Conservation (phyloP, 2,113 vertebrate genomes). For the Aegotheles bennettii region DNA sequence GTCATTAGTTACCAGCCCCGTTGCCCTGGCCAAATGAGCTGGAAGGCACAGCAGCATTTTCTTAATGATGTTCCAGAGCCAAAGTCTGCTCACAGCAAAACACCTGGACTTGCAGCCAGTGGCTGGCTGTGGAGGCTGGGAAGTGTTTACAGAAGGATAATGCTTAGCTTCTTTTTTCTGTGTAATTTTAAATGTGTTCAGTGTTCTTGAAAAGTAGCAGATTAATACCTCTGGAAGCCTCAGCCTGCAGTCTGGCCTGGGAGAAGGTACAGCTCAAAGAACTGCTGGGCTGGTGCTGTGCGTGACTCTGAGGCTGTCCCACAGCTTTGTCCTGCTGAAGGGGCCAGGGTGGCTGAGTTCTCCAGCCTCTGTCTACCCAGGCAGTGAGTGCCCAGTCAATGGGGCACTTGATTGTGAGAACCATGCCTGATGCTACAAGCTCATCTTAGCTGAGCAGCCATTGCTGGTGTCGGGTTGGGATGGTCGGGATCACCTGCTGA, state of each 20-base stretch:
- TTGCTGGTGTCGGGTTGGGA: background rate
- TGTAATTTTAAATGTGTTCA: background rate
- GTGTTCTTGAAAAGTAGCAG: background rate
- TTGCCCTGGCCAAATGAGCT: conserved; percentile 46
- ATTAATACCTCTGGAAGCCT: background rate
- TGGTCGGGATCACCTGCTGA: background rate
- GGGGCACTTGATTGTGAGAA: background rate
- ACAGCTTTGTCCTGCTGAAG: background rate
- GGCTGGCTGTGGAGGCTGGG: background rate
- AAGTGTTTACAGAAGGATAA: background rate
- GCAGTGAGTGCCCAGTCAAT: fast-evolving
- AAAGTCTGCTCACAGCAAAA: background rate
- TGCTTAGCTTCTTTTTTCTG: background rate
- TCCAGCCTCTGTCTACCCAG: fast-evolving
- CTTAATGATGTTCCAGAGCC: conserved; percentile 3
- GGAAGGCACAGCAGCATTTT: conserved; percentile 12
- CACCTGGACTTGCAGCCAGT: background rate
- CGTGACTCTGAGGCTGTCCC: fast-evolving
- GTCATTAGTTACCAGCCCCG: background rate
- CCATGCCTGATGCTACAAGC: fast-evolving
- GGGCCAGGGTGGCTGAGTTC: background rate
- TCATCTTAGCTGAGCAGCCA: background rate
- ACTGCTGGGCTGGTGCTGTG: fast-evolving
- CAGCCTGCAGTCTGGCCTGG: background rate
- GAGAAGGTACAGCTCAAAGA: too few relatives aligned